Conservation (phyloP, 1,140 invertebrate species). For the Teleopsis dalmanni region DNA sequence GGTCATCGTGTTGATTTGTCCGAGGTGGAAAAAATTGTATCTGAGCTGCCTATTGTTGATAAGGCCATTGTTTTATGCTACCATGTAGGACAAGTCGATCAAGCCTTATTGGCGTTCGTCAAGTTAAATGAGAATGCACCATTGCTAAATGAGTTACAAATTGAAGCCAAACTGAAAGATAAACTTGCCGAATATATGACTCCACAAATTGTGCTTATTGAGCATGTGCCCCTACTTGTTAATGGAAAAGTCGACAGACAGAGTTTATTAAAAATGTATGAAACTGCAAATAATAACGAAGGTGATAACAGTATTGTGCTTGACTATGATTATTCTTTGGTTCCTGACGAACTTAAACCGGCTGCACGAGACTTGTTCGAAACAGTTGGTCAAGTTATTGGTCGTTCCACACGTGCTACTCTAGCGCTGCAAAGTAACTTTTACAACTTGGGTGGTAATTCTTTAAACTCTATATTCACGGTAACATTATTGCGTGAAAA, state of each 20-base stretch:
- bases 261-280: slow-evolving; percentile 61
- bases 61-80: slow-evolving; percentile 66
- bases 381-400: slow-evolving; percentile 62
- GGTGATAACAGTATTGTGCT: slow-evolving; percentile 36
- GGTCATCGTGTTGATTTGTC: slow-evolving; percentile 77
- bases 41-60: slow-evolving; percentile 33
- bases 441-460: slow-evolving; percentile 78
- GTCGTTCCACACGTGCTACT: slow-evolving; percentile 50
- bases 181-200: slow-evolving; percentile 68
- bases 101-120: slow-evolving; percentile 67
- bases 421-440: slow-evolving; percentile 62
- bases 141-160: slow-evolving; percentile 50
- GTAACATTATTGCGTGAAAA: slow-evolving; percentile 68
- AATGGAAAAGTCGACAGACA: slow-evolving; percentile 84
- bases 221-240: slow-evolving; percentile 66
- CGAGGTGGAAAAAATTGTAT: slow-evolving; percentile 66
- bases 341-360: slow-evolving; percentile 51
- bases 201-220: slow-evolving; percentile 65
- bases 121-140: slow-evolving; percentile 49
- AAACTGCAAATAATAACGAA: slow-evolving; percentile 55
- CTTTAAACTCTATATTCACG: slow-evolving; percentile 74
- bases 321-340: slow-evolving; percentile 54
- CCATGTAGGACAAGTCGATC: slow-evolving; percentile 61
- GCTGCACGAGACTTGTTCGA: slow-evolving; percentile 62
- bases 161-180: slow-evolving; percentile 56